phyloP scores from a whole-genome alignment of 2,797 vertebrate species.

The Miopithecus talapoin region DNA sequence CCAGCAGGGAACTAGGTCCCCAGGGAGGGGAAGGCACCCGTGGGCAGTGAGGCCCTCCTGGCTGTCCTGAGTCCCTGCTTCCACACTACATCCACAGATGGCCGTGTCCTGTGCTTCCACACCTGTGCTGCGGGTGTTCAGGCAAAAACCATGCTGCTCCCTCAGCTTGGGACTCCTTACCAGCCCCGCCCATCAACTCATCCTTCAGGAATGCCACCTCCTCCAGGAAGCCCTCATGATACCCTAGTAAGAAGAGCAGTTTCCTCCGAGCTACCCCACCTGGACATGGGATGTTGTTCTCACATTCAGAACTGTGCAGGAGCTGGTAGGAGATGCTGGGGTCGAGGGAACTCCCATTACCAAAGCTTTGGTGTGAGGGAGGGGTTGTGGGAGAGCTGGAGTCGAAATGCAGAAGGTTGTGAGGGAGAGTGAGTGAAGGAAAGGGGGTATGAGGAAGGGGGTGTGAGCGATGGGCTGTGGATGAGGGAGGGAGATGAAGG shows the following conservation, averaged over 20 bases:
- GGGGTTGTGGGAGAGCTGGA: not conserved
- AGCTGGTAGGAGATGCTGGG: no score
- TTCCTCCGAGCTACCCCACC: not conserved
- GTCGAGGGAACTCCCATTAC: not conserved
- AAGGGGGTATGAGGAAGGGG: not conserved
- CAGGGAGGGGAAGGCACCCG: not conserved
- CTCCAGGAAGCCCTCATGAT: not conserved
- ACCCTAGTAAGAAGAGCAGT: not conserved
- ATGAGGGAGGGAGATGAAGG: not conserved
- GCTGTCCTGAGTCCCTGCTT: not conserved
- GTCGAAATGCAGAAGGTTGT: not conserved
- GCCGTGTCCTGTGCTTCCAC: fast-evolving
- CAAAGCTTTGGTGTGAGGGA: not conserved
- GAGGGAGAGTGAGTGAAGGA: not conserved
- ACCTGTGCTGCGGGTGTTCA: not conserved
- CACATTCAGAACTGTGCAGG: not conserved
- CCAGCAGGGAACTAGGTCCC: not conserved
- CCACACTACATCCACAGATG: no score
- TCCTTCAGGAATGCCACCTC: not conserved
- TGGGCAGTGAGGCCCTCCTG: not conserved
- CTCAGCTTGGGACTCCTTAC: not conserved
- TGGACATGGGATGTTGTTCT: not conserved
- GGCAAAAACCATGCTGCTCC: not conserved
- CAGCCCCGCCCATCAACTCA: no score
- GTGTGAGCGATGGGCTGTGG: no score